phyloP scores from a whole-genome alignment of 2,113 vertebrate species.

The Semnornis frantzii region DNA sequence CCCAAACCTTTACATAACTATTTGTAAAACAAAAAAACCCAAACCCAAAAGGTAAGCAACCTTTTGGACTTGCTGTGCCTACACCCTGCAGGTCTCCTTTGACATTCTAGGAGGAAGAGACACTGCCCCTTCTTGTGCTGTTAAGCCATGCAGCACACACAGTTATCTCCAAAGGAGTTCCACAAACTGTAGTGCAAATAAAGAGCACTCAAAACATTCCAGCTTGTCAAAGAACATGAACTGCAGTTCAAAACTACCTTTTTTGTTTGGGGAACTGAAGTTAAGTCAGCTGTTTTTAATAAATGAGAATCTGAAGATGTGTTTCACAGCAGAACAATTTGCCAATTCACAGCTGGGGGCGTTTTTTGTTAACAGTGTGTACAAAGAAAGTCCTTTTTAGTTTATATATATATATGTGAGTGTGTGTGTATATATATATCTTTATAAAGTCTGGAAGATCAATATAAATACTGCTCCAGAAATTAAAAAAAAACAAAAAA shows the following conservation, averaged over 20 bases:
- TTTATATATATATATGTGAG: conserved; percentile 39
- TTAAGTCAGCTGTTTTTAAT: conserved; percentile 61
- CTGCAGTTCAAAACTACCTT: background rate
- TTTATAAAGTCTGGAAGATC: conserved; percentile 81
- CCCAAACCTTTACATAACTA: background rate
- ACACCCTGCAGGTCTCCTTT: background rate
- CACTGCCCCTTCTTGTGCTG: background rate
- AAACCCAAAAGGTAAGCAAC: background rate
- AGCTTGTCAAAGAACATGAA: conserved; percentile 56
- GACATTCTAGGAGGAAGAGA: conserved; percentile 10
- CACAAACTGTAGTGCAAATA: conserved; percentile 68
- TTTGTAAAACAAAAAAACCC: conserved; percentile 7
- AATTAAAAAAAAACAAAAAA: conserved; percentile 55
- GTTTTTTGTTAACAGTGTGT: conserved; percentile 70
- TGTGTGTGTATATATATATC: conserved; percentile 37
- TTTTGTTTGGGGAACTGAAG: conserved; percentile 59
- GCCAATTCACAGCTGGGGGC: conserved; percentile 56
- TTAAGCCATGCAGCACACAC: conserved; percentile 35
- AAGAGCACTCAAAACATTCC: conserved; percentile 50
- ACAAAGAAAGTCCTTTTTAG: conserved; percentile 76
- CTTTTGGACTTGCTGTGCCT: background rate
- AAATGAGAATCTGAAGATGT: conserved; percentile 74
- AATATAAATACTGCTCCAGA: conserved; percentile 83
- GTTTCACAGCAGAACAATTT: conserved; percentile 80
- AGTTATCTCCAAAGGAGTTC: conserved; percentile 43